Conservation (phyloP, 2,797 vertebrate species). For the Chelonia mydas region DNA sequence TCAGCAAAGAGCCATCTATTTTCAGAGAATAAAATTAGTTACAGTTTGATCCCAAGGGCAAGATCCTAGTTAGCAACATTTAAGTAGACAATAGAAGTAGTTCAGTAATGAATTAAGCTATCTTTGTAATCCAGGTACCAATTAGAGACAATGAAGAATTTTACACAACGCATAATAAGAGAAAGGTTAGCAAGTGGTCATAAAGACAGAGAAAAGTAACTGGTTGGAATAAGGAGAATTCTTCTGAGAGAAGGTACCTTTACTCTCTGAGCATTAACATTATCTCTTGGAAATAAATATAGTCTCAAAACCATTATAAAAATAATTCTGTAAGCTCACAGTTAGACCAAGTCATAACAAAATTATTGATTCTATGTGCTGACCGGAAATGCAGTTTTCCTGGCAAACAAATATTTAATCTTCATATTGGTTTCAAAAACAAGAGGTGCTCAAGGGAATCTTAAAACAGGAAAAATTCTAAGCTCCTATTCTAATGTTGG, state of each 20-base stretch:
- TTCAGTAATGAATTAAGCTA: neutral
- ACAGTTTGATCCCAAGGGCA: neutral
- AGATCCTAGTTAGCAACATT: neutral
- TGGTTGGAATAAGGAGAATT: neutral
- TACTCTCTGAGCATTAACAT: neutral
- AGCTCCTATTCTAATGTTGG: neutral
- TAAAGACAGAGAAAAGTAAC: neutral
- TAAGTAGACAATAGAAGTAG: neutral
- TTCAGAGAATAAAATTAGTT: neutral
- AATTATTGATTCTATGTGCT: constrained; percentile 16
- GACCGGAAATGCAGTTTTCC: constrained; percentile 8
- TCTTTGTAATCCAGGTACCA: neutral
- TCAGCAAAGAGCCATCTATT: neutral
- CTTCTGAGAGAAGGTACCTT: neutral
- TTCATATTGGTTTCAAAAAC: neutral
- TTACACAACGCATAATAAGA: neutral
- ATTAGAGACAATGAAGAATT: neutral
- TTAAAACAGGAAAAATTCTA: neutral
- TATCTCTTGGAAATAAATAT: neutral
- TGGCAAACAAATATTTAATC: constrained; percentile 7
- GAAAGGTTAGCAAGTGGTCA: neutral
- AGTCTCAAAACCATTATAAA: neutral
- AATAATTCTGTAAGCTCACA: neutral
- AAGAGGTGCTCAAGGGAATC: neutral
- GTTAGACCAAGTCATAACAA: constrained; percentile 1